A percentile compares a stretch with the other conserved stretches of the same genome.
Evolutionary conservation across 2,888 invertebrate genomes (phyloP).

Genomic region (Drosophila greeni): DNA sequence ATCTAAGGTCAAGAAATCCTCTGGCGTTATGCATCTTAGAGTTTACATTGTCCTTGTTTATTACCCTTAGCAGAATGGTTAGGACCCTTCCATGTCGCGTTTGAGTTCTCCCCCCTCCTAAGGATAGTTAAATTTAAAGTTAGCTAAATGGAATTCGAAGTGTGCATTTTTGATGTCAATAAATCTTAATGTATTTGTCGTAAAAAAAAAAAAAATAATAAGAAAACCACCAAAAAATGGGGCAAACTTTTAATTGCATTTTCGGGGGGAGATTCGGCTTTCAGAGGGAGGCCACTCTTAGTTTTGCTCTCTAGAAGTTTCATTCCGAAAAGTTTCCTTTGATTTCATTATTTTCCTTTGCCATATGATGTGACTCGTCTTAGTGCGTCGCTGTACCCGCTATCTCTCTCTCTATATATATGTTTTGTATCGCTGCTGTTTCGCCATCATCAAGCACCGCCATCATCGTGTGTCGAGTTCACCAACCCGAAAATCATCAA

Average conservation of each 20-base stretch:
- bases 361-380: constrained; percentile 29
- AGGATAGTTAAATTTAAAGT: constrained; percentile 39
- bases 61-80: constrained; percentile 1
- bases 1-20: neutral
- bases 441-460: constrained; percentile 20
- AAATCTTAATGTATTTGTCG: constrained; percentile 68
- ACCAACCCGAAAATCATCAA: constrained; percentile 52
- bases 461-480: constrained; percentile 39
- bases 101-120: constrained; percentile 21
- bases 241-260: constrained; percentile 30
- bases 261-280: constrained; percentile 15
- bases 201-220: constrained; percentile 19
- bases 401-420: constrained; percentile 10
- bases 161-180: constrained; percentile 70
- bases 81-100: neutral
- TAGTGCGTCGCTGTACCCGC: constrained; percentile 28
- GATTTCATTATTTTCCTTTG: constrained; percentile 38
- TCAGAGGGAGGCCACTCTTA: constrained; percentile 3
- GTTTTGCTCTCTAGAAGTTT: constrained; percentile 22
- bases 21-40: neutral
- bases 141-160: constrained; percentile 57
- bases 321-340: constrained; percentile 27
- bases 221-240: constrained; percentile 12
- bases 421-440: constrained; percentile 25
- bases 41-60: neutral